Evolutionary conservation across 2,888 invertebrate genomes (phyloP).

Genomic region (Epistrophella euchroma): DNA sequence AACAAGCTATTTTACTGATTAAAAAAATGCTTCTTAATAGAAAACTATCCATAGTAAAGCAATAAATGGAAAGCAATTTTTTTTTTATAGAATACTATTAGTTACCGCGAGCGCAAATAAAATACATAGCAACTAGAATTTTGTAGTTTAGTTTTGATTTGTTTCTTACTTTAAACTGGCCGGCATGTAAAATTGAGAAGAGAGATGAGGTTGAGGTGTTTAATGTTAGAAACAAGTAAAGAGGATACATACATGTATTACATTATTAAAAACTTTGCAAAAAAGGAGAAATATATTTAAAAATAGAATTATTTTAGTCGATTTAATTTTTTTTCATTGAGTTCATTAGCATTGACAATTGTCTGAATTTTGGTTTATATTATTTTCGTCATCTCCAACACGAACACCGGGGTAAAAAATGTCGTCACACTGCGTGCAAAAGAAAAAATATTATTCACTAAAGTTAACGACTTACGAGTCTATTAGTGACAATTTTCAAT

Average conservation of each 20-base stretch:
- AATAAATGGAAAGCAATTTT: no score
- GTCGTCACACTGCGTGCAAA: conserved; percentile 88
- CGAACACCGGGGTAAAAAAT: conserved; percentile 99
- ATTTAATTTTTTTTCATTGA: conserved; percentile 35
- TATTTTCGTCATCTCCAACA: conserved; percentile 90
- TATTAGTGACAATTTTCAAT: no score
- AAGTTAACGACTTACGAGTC: neutral
- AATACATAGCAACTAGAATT: no score
- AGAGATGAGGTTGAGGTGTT: neutral
- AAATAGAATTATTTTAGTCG: conserved; percentile 60
- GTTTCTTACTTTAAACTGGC: no score
- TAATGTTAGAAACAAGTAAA: neutral
- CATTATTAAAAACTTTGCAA: no score
- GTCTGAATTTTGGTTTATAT: conserved; percentile 89
- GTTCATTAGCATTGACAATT: conserved; percentile 90
- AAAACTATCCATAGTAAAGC: no score
- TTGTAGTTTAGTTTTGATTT: no score
- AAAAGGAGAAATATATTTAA: conserved; percentile 16
- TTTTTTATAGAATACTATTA: no score
- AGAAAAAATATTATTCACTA: conserved; percentile 26
- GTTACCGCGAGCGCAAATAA: no score
- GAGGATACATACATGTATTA: no score
- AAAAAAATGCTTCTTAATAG: no score
- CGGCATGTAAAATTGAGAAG: neutral
- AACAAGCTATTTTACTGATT: no score